Evolutionary conservation across 2,888 invertebrate genomes (phyloP), one percentile per base, ranked within the genome.

Genomic region (Lasioglossum figueresi): DNA sequence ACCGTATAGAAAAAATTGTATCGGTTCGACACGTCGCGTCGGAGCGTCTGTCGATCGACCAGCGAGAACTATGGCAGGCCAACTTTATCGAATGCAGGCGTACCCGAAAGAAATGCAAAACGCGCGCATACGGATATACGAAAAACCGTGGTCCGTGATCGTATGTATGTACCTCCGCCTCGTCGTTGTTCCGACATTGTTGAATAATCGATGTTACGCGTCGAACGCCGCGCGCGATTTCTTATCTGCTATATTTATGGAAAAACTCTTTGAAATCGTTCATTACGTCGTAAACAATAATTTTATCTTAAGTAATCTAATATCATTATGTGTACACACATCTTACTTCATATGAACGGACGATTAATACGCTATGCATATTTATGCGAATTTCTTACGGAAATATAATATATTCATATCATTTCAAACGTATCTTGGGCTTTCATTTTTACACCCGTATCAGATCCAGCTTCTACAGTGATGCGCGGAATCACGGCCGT

Each of bases 301-400:
- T 88, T 84, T 68, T 87, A 83, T 79, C 68, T 84, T 79, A 89
- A 88, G 83, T 84, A 84, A 87, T 89, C 83, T 84, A 83, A 80
- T 75, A 63, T 85, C 83, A 83, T 81, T 87, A 86, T 85, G 83
- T 83, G 82, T 88, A n/a, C n/a, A 87, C 86, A 88, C 84, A 80
- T 66, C 73, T 80, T 82, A 83, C 80, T 83, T 71, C 89, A 86
- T 82, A 76, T 84, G 86, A 80, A 74, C 12, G 87, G 88, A 86
- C 82, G 80, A 88, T 91, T 90, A 89, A 88, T 91, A 84, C 83
- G 88, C 89, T 88, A 89, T 89, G 88, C 90, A 92, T 90, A 92
- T 90, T 90, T 90, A 90, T 92, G 89, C 88, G 89, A 91, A 83
- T 93, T 93, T 94, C 93, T 92, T 94, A 93, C 92, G 91, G 90